A percentile compares a stretch with the other conserved stretches of the same genome.
Evolutionary conservation across 1,140 invertebrate genomes (phyloP).

Genomic region (Heterodera carotae): DNA sequence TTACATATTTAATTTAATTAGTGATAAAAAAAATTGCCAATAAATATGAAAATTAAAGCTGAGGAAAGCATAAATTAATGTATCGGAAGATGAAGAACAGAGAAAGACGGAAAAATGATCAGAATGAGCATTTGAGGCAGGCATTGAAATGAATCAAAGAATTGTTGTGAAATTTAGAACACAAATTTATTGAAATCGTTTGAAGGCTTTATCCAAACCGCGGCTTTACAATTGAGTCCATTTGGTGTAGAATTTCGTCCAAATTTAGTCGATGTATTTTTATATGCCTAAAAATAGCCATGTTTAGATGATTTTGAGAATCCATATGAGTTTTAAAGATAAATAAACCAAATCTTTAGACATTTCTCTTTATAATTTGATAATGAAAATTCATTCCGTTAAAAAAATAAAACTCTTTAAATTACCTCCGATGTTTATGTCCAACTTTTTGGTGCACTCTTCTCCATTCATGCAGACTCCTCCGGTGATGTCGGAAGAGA

Average conservation of each 20-base stretch:
- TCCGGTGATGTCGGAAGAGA: conserved; percentile 11
- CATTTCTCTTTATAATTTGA: too few species aligned
- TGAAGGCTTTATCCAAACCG: conserved; percentile 4
- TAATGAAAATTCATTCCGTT: too few species aligned
- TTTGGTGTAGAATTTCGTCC: conserved; percentile 23
- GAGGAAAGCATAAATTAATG: neutral
- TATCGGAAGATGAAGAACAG: neutral
- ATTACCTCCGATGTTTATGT: neutral
- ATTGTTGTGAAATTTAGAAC: neutral
- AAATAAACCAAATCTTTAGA: too few species aligned
- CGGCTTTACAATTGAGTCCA: conserved; percentile 24
- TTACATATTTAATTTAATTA: neutral
- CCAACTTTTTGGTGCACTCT: neutral
- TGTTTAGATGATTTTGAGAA: too few species aligned
- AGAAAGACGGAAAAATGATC: neutral
- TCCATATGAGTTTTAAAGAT: too few species aligned
- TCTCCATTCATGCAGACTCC: conserved; percentile 21
- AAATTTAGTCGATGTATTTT: conserved; percentile 21
- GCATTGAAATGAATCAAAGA: neutral
- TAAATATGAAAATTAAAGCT: neutral
- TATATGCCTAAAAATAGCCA: neutral
- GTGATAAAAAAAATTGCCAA: neutral
- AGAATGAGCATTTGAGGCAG: too few species aligned
- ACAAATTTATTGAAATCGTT: neutral
- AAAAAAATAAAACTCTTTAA: too few species aligned